Base-by-base conservation (phyloP, 2,888 invertebrate species). In the Drosophila vallismaia region DNA sequence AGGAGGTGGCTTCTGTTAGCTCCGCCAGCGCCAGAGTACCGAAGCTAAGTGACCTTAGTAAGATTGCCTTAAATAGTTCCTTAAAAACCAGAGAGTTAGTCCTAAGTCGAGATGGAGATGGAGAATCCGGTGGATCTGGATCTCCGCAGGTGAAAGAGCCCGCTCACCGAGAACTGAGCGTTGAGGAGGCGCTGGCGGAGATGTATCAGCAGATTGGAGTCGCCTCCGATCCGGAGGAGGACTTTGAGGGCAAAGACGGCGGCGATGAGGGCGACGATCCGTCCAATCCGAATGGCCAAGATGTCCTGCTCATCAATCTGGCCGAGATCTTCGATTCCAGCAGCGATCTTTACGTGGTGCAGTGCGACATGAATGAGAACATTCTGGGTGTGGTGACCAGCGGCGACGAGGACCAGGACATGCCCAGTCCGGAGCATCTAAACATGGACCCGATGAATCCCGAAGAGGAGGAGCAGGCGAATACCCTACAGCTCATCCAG, bases 21-120 rank as follows among this genome's bases (percentile, higher is more conserved):
- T 40, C 38, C 64, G 14, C 26, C 28, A 9, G 14, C 28, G 57
- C 50, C 50, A 74, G 67, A 71, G 88, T 91, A 90, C 91, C 91
- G 88, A 91, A 91, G 90, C 88, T 91, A 91, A 91, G 91, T 91
- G 91, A 90, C 90, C 91, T 91, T 91, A 91, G 91, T 89, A 91
- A 91, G 88, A 89, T 85, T 90, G 91, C 91, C 90, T 91, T 91
- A 91, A 91, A 89, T 88, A 91, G 91, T 90, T 91, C 90, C 89
- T 91, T 88, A 77, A 79, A 76, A 55, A 51, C 55, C 62, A 77
- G 71, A 69, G 75, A 77, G 38, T 74, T 77, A 81, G 83, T 69
- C 56, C 70, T 74, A 79, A 76, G 79, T 42, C 19, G 40, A 62
- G 53, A 70, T n/a, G 46, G 40, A 62, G 53, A 70, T n/a, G 46